These are phyloP conservation scores for Aporrectodea caliginosa DNA, from an alignment of 1,140 invertebrate genomes.

Conservation along the genomic window DNA sequence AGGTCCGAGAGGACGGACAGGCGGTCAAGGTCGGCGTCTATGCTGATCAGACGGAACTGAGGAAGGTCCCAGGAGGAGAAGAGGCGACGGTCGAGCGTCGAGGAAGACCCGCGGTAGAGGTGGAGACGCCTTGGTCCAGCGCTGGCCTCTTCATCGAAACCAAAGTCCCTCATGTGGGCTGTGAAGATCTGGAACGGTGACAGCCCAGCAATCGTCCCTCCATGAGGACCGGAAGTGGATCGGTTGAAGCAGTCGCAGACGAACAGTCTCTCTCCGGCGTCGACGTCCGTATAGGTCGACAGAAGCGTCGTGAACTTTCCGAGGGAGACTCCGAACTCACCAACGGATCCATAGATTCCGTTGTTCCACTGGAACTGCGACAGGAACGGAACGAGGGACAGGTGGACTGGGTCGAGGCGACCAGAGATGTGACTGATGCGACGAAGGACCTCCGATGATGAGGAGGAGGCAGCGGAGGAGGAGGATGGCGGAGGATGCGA, in stretches of 20 bases:
- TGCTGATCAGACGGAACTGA: conserved; percentile 24
- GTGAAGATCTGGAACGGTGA: not conserved
- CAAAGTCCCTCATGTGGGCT: not conserved
- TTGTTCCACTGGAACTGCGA: conserved; percentile 4
- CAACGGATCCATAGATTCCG: conserved; percentile 9
- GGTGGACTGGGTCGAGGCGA: conserved; percentile 1
- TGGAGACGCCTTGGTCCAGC: not conserved
- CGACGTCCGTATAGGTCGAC: conserved; percentile 13
- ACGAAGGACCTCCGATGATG: not conserved
- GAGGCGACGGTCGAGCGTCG: not conserved
- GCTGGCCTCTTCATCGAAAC: not conserved
- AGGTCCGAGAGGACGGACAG: conserved; percentile 4
- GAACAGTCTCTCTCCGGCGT: conserved; percentile 8
- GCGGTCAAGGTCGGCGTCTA: conserved; percentile 3
- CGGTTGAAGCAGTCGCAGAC: conserved; percentile 6
- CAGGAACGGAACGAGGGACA: conserved; percentile 10
- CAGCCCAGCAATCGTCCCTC: not conserved
- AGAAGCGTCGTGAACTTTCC: conserved; percentile 14
- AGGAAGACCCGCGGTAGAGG: not conserved
- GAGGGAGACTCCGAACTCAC: conserved; percentile 1
- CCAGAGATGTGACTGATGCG: not conserved
- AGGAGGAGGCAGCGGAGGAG: not conserved
- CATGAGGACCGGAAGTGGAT: not conserved
- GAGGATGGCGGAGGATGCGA: not conserved
- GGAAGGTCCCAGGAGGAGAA: conserved; percentile 16